phyloP scores from a whole-genome alignment of 2,888 invertebrate genomes.

The Latrodectus hesperus region DNA sequence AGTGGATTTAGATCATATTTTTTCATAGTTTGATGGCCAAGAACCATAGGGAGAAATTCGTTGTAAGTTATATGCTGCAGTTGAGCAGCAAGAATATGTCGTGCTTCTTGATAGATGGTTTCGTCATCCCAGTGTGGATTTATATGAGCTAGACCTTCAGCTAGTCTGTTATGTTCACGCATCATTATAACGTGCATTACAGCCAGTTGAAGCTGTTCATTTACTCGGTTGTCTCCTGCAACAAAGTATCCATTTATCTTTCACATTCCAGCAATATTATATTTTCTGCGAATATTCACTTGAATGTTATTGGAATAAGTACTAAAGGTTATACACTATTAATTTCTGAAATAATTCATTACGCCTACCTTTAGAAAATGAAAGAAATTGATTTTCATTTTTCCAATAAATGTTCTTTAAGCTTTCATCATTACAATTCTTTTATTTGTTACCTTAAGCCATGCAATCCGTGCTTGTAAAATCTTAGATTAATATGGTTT shows the following conservation, averaged over 20 bases:
- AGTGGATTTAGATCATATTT: slow-evolving; percentile 71
- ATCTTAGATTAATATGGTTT: too few species aligned
- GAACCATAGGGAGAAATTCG: slow-evolving; percentile 76
- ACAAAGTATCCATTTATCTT: slow-evolving; percentile 69
- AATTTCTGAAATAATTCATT: too few species aligned
- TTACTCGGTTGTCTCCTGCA: slow-evolving; percentile 90
- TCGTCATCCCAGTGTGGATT: slow-evolving; percentile 97
- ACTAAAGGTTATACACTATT: too few species aligned
- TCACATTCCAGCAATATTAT: too few species aligned
- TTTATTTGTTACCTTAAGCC: too few species aligned
- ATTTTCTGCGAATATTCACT: too few species aligned
- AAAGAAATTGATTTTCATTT: too few species aligned
- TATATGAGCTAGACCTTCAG: slow-evolving; percentile 83
- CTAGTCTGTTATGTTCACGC: slow-evolving; percentile 91
- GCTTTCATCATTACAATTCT: too few species aligned
- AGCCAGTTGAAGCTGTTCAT: slow-evolving; percentile 90
- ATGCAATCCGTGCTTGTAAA: too few species aligned
- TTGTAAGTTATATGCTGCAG: slow-evolving; percentile 76
- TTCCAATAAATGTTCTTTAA: too few species aligned
- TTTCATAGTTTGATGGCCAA: slow-evolving; percentile 70
- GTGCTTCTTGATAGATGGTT: slow-evolving; percentile 84
- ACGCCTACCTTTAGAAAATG: too few species aligned
- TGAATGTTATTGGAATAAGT: too few species aligned
- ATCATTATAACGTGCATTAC: slow-evolving; percentile 94
- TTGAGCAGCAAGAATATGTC: slow-evolving; percentile 74